Evolutionary conservation across 2,797 vertebrate species (phyloP).

Genomic region (Rhinella marina): DNA sequence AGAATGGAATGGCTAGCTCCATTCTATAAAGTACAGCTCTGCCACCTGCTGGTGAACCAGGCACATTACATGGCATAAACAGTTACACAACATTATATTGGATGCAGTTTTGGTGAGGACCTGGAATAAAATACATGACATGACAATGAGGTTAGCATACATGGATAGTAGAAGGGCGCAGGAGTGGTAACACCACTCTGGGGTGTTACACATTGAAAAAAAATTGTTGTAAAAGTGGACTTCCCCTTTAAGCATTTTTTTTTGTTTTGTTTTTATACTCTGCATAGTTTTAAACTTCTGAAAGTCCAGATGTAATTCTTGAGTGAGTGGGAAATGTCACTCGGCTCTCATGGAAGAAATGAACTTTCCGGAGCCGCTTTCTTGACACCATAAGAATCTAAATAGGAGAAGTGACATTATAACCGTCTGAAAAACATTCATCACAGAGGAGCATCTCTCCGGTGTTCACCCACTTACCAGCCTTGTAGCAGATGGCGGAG

Average conservation of each 20-base stretch:
- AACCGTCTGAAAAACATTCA: constrained; percentile 45
- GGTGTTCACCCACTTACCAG: constrained; percentile 51
- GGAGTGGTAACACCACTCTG: too few relatives aligned
- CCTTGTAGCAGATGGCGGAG: constrained; percentile 52
- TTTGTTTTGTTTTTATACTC: neutral
- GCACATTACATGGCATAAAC: too few relatives aligned
- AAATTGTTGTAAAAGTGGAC: neutral
- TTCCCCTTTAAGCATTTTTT: neutral
- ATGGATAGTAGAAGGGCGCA: too few relatives aligned
- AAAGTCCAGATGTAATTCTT: neutral
- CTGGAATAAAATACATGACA: too few relatives aligned
- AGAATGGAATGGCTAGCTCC: too few relatives aligned
- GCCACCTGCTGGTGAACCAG: too few relatives aligned
- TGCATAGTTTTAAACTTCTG: neutral
- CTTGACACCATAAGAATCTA: constrained; percentile 38
- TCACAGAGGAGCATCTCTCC: constrained; percentile 27
- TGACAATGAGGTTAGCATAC: too few relatives aligned
- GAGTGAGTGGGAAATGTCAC: neutral
- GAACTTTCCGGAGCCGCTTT: constrained; percentile 7
- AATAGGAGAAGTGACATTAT: constrained; percentile 50
- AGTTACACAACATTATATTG: too few relatives aligned
- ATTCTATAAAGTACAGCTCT: too few relatives aligned
- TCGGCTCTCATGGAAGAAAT: constrained; percentile 5
- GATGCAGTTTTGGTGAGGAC: too few relatives aligned
- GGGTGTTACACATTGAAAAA: too few relatives aligned